These are phyloP conservation scores for Drosophila demipolita DNA, from an alignment of 2,888 invertebrate genomes.

Conservation along the genomic window DNA sequence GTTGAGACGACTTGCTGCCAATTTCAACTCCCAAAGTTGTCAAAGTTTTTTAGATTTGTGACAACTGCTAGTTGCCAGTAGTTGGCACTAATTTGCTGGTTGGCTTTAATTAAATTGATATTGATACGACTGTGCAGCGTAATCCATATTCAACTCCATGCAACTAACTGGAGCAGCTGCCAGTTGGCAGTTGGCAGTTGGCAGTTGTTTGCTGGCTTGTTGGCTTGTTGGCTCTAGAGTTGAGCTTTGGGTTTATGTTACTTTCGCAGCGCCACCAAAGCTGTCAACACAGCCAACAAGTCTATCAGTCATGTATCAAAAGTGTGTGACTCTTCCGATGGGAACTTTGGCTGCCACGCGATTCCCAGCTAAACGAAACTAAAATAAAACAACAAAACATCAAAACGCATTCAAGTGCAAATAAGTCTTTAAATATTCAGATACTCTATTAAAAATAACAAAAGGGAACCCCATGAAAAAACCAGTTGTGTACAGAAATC, in stretches of 20 bases:
- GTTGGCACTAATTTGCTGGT: slow-evolving; percentile 13
- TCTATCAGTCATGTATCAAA: slow-evolving; percentile 83
- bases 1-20: slow-evolving; percentile 40
- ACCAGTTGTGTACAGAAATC: background rate
- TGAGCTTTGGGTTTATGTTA: slow-evolving; percentile 25
- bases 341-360: slow-evolving; percentile 16
- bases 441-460: background rate
- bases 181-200: background rate
- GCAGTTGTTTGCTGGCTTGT: slow-evolving; percentile 1
- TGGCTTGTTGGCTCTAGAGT: slow-evolving; percentile 26
- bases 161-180: slow-evolving; percentile 21
- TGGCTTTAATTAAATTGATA: slow-evolving; percentile 65
- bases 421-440: slow-evolving; percentile 21
- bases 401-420: slow-evolving; percentile 24
- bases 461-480: background rate
- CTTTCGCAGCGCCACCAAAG: slow-evolving; percentile 43
- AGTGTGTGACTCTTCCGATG: slow-evolving; percentile 48
- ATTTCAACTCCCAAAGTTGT: slow-evolving; percentile 7
- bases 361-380: slow-evolving; percentile 1
- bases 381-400: slow-evolving; percentile 5
- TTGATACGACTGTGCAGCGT: slow-evolving; percentile 36
- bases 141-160: slow-evolving; percentile 13
- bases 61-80: background rate
- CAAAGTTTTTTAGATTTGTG: background rate
- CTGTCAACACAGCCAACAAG: slow-evolving; percentile 82